These are phyloP conservation scores for Sinocyclocheilus grahami DNA, from an alignment of 2,113 vertebrate genomes.

Conservation along the genomic window DNA sequence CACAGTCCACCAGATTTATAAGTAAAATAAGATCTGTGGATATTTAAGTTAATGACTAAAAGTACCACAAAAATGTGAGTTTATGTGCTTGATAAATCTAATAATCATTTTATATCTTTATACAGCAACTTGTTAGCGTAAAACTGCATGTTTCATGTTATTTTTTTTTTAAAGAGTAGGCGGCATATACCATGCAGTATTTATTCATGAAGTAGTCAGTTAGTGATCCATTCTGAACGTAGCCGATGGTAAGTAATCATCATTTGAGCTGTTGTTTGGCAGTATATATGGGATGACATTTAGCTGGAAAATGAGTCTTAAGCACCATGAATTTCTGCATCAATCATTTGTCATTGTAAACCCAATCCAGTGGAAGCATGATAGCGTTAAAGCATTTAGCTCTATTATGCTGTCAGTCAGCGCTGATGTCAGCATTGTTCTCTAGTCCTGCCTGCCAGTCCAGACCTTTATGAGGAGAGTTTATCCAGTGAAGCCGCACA, in stretches of 20 bases:
- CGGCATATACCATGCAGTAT: not conserved
- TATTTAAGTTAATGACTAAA: not conserved
- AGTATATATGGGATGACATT: slow-evolving; percentile 27
- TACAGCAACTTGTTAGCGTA: not conserved
- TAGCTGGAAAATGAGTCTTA: slow-evolving; percentile 37
- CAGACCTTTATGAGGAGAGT: slow-evolving; percentile 12
- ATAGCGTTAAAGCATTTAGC: slow-evolving; percentile 5
- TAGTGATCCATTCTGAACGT: not conserved
- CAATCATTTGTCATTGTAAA: slow-evolving; percentile 45
- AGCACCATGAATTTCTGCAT: slow-evolving; percentile 22
- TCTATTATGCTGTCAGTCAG: slow-evolving; percentile 29
- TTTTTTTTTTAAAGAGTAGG: not conserved
- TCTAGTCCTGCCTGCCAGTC: not conserved
- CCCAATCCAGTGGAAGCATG: slow-evolving; percentile 6
- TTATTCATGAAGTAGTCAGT: not conserved
- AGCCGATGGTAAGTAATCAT: not conserved
- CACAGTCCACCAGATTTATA: not conserved
- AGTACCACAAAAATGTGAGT: not conserved
- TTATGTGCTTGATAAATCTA: not conserved
- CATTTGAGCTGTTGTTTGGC: slow-evolving; percentile 26
- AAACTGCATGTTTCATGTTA: not conserved
- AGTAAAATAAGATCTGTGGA: not conserved
- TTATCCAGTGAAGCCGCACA: not conserved
- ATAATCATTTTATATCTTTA: not conserved
- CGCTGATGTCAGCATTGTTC: slow-evolving; percentile 23